phyloP scores from a whole-genome alignment of 1,140 invertebrate species.

The Saccostrea glomerata region DNA sequence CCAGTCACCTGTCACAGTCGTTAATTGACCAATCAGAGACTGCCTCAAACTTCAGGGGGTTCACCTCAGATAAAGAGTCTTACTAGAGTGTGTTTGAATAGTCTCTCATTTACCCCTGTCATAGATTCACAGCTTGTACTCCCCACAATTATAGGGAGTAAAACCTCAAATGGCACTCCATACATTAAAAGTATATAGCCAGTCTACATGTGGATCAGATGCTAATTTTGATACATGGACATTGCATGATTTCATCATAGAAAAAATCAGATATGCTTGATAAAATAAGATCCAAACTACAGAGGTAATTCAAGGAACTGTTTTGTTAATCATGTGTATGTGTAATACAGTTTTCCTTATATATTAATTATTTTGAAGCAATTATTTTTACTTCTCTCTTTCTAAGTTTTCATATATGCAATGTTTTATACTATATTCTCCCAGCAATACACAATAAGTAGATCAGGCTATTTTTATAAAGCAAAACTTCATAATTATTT shows the following conservation, averaged over 20 bases:
- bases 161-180: neutral
- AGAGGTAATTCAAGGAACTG: neutral
- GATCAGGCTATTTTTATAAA: neutral
- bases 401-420: no score
- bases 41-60: neutral
- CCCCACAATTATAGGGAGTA: neutral
- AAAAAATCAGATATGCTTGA: neutral
- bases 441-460: neutral
- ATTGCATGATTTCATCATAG: neutral
- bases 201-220: neutral
- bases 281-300: neutral
- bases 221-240: neutral
- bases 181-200: neutral
- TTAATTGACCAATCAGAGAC: neutral
- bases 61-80: neutral
- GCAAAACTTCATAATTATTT: neutral
- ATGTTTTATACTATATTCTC: no score
- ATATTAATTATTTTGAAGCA: neutral
- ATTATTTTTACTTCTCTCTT: no score
- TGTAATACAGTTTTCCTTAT: neutral
- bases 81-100: neutral
- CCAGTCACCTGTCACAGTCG: neutral
- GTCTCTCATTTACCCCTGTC: neutral
- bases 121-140: constrained; percentile 12
- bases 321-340: neutral